Evolutionary conservation across 2,888 invertebrate genomes (phyloP).

Genomic region (Oeneis ivallda): DNA sequence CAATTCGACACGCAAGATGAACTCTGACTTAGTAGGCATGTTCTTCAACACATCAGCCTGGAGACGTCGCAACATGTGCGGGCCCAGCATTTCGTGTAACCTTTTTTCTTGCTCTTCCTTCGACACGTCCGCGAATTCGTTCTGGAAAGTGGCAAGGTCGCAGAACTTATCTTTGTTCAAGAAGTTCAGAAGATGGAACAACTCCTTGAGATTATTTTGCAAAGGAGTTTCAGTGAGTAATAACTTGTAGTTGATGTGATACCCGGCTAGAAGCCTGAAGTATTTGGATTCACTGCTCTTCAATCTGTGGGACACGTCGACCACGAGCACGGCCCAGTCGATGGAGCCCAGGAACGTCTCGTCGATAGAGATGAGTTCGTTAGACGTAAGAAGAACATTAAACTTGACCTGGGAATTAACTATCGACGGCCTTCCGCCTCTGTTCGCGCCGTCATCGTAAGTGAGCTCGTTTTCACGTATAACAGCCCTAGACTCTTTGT

Average conservation of each 20-base stretch:
- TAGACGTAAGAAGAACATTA: constrained; percentile 98
- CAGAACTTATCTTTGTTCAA: constrained; percentile 97
- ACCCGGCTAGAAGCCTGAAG: constrained; percentile 95
- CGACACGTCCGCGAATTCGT: constrained; percentile 98
- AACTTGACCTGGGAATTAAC: constrained; percentile 95
- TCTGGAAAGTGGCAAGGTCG: constrained; percentile 96
- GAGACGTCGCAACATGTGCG: constrained; percentile 98
- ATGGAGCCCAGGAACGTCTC: constrained; percentile 97
- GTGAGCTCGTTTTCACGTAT: constrained; percentile 97
- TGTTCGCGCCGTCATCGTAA: constrained; percentile 96
- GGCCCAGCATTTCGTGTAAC: constrained; percentile 98
- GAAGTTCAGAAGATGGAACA: constrained; percentile 99
- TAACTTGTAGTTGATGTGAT: constrained; percentile 96
- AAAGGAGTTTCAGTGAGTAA: constrained; percentile 98
- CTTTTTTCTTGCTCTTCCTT: constrained; percentile 99
- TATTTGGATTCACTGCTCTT: constrained; percentile 99
- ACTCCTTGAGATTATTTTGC: constrained; percentile 99
- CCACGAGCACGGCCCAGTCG: constrained; percentile 99
- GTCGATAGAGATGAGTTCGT: constrained; percentile 98
- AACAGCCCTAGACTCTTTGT: constrained; percentile 96
- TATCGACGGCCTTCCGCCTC: constrained; percentile 91
- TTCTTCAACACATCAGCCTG: constrained; percentile 99
- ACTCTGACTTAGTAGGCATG: constrained; percentile 99
- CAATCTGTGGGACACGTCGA: constrained; percentile 99
- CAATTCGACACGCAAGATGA: constrained; percentile 98